Evolutionary conservation across 23 tunicate species (phyloP), one percentile per base, ranked within the genome.

Genomic region (Oikopleura dioica): DNA sequence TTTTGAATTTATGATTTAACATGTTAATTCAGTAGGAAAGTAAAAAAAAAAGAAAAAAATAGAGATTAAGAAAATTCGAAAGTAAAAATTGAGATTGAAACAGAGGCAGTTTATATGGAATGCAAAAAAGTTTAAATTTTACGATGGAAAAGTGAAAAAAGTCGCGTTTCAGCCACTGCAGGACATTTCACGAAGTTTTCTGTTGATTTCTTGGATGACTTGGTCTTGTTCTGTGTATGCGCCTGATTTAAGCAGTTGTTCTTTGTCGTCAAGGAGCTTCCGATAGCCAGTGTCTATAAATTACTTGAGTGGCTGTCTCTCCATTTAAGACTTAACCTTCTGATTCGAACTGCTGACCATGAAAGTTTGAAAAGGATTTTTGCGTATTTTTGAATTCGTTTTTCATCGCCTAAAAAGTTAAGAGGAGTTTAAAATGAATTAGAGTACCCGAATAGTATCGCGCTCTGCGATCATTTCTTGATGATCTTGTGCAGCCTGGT

Each of bases 131-230:
- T n/a, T n/a, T n/a, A n/a, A n/a, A n/a, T n/a, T n/a, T n/a, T n/a
- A n/a, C n/a, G n/a, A n/a, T n/a, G n/a, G n/a, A n/a, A n/a, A n/a
- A n/a, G n/a, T n/a, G n/a, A n/a, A n/a, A n/a, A n/a, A n/a, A n/a
- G n/a, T n/a, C n/a, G n/a, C n/a, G n/a, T n/a, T n/a, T 63, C 33
- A 63, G 2, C 72, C 72, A 63, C 16, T 23, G 33, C 72, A 63
- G 83, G 81, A 83, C n/a, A n/a, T n/a, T n/a, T 94, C 99, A 58
- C 87, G 77, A 28, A 94, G 86, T 77, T 94, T 95, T 35, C 86
- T 51, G 68, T 94, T 94, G 21, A 94, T 84, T 77, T 94, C 99
- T 16, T 76, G 75, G 35, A 94, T 94, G 76, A 94, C 86, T 30
- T 95, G 85, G 78, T 94, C 99, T 31, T 51, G 68, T 75, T 76